Conservation (phyloP, 1,140 invertebrate species). For the Drosophila tristis region DNA sequence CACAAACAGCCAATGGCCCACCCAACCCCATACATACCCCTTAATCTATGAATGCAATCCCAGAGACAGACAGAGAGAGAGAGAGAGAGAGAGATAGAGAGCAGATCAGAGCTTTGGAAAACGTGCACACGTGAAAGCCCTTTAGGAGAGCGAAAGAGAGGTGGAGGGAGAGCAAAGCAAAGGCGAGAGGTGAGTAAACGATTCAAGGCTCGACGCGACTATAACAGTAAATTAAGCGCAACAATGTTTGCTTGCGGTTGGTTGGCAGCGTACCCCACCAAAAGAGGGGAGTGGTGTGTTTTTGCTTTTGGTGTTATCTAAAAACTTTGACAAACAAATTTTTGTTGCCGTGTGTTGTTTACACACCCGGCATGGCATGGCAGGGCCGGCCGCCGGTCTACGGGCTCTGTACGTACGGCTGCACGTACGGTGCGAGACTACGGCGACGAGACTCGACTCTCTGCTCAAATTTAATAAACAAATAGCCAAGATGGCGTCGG, state of each 20-base stretch:
- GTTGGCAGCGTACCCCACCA: background rate
- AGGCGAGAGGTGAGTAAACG: conserved; percentile 24
- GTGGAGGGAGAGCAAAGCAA: conserved; percentile 35
- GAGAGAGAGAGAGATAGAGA: conserved; percentile 5
- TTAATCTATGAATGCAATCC: conserved; percentile 19
- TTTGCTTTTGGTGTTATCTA: conserved; percentile 55
- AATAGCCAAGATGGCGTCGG: conserved; percentile 64
- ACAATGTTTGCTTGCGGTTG: conserved; percentile 58
- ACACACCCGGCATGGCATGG: conserved; percentile 42
- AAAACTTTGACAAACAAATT: conserved; percentile 81
- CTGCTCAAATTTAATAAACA: conserved; percentile 70
- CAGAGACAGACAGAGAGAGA: conserved; percentile 10
- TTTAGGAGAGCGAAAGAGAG: too few species aligned
- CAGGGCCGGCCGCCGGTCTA: conserved; percentile 13
- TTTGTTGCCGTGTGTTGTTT: conserved; percentile 71
- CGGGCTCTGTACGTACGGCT: conserved; percentile 3
- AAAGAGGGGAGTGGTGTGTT: background rate
- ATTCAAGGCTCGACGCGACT: conserved; percentile 24
- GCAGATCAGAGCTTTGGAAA: conserved; percentile 31
- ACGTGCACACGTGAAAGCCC: conserved; percentile 41
- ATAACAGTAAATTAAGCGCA: conserved; percentile 77
- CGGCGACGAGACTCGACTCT: background rate
- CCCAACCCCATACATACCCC: background rate
- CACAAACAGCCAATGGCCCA: conserved; percentile 11
- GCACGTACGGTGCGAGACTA: background rate